Conservation (phyloP, 1,140 invertebrate species). For the Drosophila punjabiensis region DNA sequence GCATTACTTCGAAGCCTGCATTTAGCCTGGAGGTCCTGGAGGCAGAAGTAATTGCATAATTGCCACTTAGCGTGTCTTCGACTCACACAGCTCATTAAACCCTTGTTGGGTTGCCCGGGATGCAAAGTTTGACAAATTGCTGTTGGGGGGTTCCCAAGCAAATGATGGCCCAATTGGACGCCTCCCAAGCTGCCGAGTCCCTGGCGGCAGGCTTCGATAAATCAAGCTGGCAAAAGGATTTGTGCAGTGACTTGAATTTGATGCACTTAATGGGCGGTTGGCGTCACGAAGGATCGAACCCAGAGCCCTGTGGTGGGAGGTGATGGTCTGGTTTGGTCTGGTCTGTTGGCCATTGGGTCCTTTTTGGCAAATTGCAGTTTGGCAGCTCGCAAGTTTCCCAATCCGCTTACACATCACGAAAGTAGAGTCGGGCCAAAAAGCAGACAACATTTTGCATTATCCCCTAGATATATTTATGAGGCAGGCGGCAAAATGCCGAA, state of each 20-base stretch:
- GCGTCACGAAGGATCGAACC: slow-evolving; percentile 10
- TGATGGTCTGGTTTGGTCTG: not conserved
- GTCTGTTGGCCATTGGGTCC: not conserved
- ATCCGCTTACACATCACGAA: slow-evolving; percentile 45
- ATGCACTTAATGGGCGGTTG: slow-evolving; percentile 48
- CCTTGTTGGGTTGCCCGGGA: slow-evolving; percentile 29
- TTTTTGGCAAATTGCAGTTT: slow-evolving; percentile 53
- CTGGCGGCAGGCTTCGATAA: slow-evolving; percentile 40
- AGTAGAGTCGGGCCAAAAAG: slow-evolving; percentile 21
- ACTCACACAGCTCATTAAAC: slow-evolving; percentile 55
- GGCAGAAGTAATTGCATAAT: slow-evolving; percentile 42
- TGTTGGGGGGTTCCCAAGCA: not conserved
- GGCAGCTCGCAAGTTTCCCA: slow-evolving; percentile 43
- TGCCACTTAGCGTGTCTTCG: slow-evolving; percentile 39
- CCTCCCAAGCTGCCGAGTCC: slow-evolving; percentile 5
- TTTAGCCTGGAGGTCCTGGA: slow-evolving; percentile 7
- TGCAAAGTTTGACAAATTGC: slow-evolving; percentile 57
- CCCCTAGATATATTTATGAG: slow-evolving; percentile 44
- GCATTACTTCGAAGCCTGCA: not conserved
- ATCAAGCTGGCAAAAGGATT: slow-evolving; percentile 48
- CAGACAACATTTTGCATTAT: slow-evolving; percentile 46
- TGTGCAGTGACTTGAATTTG: slow-evolving; percentile 35
- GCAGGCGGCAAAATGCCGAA: slow-evolving; percentile 21
- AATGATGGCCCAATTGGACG: slow-evolving; percentile 43
- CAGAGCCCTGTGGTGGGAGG: slow-evolving; percentile 1